Percentiles rank a stretch among this genome's conserved stretches.
phyloP scores from a whole-genome alignment of 2,113 vertebrate species.

The Bothrops jararaca region DNA sequence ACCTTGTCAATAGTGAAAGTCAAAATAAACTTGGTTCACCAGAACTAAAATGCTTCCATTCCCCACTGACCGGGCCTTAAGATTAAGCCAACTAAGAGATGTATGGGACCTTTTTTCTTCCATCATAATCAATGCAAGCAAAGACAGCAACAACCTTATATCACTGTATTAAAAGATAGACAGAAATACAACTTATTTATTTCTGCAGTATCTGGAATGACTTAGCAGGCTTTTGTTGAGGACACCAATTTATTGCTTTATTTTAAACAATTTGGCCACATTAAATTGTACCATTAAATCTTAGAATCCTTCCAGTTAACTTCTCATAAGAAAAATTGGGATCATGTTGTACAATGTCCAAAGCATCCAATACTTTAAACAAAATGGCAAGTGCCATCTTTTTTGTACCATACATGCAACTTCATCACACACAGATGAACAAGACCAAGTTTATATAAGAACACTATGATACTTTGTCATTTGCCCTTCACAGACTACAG shows the following conservation, averaged over 20 bases:
- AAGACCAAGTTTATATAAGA: background rate
- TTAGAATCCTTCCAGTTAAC: background rate
- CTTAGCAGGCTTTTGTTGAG: background rate
- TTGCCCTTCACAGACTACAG: background rate
- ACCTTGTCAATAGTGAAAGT: background rate
- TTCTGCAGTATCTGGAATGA: background rate
- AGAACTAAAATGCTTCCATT: background rate
- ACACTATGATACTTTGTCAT: background rate
- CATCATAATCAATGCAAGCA: background rate
- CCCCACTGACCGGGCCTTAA: background rate
- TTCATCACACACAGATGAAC: background rate
- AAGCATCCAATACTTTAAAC: background rate
- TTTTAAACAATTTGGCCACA: background rate
- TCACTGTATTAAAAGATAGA: background rate
- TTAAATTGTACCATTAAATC: background rate
- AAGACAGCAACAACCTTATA: background rate
- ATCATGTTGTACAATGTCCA: background rate
- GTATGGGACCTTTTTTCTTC: background rate
- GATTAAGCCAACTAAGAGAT: background rate
- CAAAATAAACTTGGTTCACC: background rate
- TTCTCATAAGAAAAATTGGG: background rate
- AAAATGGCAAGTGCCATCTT: background rate
- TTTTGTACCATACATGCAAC: background rate
- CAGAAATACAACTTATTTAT: background rate
- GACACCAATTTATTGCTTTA: background rate